Conservation (phyloP, 2,113 vertebrate species). For the Gasterosteus nipponicus region DNA sequence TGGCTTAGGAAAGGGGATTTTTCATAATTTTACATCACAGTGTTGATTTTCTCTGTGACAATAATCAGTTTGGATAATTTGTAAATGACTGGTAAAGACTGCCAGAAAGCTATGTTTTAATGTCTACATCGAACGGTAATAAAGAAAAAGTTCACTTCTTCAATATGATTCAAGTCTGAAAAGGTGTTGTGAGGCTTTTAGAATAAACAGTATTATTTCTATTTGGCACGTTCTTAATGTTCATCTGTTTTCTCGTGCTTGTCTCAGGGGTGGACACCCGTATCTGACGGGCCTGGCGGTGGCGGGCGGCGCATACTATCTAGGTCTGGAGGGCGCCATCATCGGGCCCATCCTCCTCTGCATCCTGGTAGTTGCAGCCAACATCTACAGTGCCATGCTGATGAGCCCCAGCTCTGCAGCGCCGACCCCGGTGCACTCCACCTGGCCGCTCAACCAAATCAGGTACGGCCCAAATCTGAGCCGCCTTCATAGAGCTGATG, state of each 20-base stretch:
- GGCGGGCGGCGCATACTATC: constrained; percentile 95
- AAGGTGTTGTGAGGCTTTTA: background rate
- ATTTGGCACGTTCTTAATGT: background rate
- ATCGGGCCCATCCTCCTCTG: constrained; percentile 98
- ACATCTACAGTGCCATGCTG: constrained; percentile 98
- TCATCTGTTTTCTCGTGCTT: constrained; percentile 4
- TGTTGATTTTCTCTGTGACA: background rate
- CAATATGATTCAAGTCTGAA: background rate
- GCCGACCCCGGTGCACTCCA: constrained; percentile 87
- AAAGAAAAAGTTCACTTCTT: background rate
- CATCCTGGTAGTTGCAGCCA: constrained; percentile 96
- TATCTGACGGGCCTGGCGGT: constrained; percentile 96
- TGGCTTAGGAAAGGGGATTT: too few relatives aligned
- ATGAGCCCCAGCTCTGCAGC: constrained; percentile 91
- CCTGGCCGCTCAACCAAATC: constrained; percentile 83
- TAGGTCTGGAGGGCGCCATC: constrained; percentile 97
- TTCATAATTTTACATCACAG: too few relatives aligned
- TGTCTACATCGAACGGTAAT: background rate
- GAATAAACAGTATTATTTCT: background rate
- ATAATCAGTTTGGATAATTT: too few relatives aligned
- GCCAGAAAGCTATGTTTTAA: background rate
- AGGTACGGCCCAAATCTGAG: constrained; percentile 75
- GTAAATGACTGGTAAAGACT: too few relatives aligned
- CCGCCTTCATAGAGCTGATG: background rate
- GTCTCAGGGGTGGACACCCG: constrained; percentile 91